These are phyloP conservation scores for Sebastes paucispinis DNA, from an alignment of 2,797 vertebrate genomes.

Conservation along the genomic window DNA sequence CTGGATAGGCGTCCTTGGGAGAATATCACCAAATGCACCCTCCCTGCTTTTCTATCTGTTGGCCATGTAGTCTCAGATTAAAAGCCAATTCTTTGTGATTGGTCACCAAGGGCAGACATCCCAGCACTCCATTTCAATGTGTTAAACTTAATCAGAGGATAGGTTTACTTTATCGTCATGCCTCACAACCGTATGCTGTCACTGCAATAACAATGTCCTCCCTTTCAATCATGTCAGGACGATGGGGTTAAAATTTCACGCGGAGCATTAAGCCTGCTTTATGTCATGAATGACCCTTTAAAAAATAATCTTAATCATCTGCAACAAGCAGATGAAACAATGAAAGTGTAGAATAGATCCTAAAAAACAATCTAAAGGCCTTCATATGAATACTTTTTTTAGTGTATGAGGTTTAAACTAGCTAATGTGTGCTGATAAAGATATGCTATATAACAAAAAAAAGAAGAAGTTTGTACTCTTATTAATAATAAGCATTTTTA, in stretches of 20 bases:
- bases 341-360: background rate
- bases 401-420: background rate
- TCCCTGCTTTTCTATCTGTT: constrained; percentile 11
- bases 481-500: background rate
- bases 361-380: background rate
- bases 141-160: constrained; percentile 62
- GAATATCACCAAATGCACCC: constrained; percentile 45
- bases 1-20: constrained; percentile 76
- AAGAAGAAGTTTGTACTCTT: background rate
- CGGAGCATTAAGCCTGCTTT: background rate
- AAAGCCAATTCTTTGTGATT: constrained; percentile 66
- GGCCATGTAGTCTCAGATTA: constrained; percentile 63
- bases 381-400: background rate
- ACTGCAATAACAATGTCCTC: constrained; percentile 20
- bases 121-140: constrained; percentile 12
- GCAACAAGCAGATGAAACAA: background rate
- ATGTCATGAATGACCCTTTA: background rate
- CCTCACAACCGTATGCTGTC: background rate
- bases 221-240: constrained; percentile 1
- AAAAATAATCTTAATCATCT: background rate
- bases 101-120: constrained; percentile 63
- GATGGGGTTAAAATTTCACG: background rate
- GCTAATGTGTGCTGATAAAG: background rate
- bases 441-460: background rate
- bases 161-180: constrained; percentile 30